phyloP scores from a whole-genome alignment of 2,888 invertebrate genomes.

The Lucinisca nassula region DNA sequence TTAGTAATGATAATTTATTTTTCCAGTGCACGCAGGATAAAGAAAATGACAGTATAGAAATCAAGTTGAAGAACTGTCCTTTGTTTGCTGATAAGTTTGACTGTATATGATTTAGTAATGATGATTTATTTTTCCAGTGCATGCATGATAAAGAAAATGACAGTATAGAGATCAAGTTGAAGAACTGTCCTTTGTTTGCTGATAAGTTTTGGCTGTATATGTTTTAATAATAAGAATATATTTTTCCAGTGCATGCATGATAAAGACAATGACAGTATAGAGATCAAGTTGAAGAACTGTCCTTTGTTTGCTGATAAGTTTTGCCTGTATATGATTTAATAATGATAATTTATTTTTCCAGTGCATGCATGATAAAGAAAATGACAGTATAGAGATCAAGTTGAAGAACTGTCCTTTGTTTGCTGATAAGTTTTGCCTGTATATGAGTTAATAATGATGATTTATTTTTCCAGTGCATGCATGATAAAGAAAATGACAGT shows the following conservation, averaged over 20 bases:
- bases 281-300: conserved; percentile 76
- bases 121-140: conserved; percentile 69
- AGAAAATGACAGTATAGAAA: conserved; percentile 78
- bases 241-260: conserved; percentile 74
- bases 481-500: conserved; percentile 78
- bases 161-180: conserved; percentile 77
- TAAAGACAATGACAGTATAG: conserved; percentile 78
- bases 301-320: conserved; percentile 87
- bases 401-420: conserved; percentile 84
- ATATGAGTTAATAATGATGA: too few species aligned
- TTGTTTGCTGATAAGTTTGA: conserved; percentile 87
- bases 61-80: conserved; percentile 82
- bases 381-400: conserved; percentile 78
- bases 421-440: too few species aligned
- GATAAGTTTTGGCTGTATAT: too few species aligned
- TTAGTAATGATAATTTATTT: too few species aligned
- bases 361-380: conserved; percentile 77
- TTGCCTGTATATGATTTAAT: too few species aligned
- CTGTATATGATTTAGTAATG: too few species aligned
- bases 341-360: conserved; percentile 54
- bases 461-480: conserved; percentile 69
- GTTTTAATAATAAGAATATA: too few species aligned
- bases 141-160: conserved; percentile 77
- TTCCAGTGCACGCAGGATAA: conserved; percentile 76
- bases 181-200: conserved; percentile 83